Evolutionary conservation across 2,888 invertebrate genomes (phyloP), one percentile per base, ranked within the genome.

Genomic region (Limnephilus lunatus): DNA sequence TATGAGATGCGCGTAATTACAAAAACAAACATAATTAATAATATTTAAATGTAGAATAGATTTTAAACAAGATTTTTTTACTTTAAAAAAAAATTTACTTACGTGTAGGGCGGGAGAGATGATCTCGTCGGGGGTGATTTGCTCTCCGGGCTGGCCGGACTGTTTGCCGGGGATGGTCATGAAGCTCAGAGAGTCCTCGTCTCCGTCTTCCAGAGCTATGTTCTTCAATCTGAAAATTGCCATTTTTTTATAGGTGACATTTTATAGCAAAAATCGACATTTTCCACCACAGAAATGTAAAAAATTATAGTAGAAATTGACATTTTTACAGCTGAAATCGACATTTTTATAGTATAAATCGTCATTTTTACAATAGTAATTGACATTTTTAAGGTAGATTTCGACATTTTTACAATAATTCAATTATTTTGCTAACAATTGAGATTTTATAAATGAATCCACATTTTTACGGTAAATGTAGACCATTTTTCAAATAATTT

Each of bases 191-290:
- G 96, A 96, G 94, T 98, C 98, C 94, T 99, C 99, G 94, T 99
- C 99, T 0, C 97, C 97, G 94, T 99, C 99, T 95, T 99, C 99
- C 93, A 99, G 95, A 0, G 99, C 98, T 94, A 98, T 98, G 94
- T 98, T 98, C 93, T 97, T 97, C 94, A 99, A 96, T 92, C 98
- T 97, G 82, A 14, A 89, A 90, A 39, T 19, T 80, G 83, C 14
- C 11, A 81, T n/a, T 89, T 68, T 2, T 25, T 5, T 9, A 25
- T 25, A 68, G 68, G 4, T 1, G 1, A 25, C 39, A 39, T 39
- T 39, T 39, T 39, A 39, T 39, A 11, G 11, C 11, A 39, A 11
- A 11, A 68, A 68, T 25, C 68, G 25, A 68, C 68, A 68, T 68
- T 68, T 68, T 68, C n/a, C n/a, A n/a, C n/a, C n/a, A n/a, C n/a